phyloP scores from a whole-genome alignment of 2,888 invertebrate species.

The Halictus ligatus region DNA sequence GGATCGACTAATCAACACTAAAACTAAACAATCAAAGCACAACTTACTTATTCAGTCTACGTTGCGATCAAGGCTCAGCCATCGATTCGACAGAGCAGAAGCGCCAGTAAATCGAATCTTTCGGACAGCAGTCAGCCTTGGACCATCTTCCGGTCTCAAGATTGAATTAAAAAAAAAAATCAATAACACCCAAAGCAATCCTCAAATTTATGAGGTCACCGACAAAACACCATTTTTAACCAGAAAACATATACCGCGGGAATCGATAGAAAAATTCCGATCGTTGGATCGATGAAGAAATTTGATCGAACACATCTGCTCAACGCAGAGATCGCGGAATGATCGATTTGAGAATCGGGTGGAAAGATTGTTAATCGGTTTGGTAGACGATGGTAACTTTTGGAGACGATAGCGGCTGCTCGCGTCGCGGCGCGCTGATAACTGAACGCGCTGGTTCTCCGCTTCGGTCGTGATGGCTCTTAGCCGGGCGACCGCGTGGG shows the following conservation, averaged over 20 bases:
- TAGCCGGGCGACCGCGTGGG: slow-evolving; percentile 18
- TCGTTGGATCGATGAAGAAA: background rate
- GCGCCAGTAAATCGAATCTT: background rate
- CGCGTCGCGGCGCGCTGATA: slow-evolving; percentile 59
- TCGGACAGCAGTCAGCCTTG: background rate
- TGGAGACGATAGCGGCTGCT: slow-evolving; percentile 26
- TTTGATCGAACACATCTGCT: background rate
- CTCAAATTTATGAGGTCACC: background rate
- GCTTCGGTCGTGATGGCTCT: slow-evolving; percentile 29
- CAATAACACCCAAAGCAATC: background rate
- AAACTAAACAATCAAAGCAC: background rate
- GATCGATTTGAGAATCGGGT: background rate
- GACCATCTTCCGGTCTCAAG: background rate
- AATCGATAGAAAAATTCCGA: background rate
- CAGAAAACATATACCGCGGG: background rate
- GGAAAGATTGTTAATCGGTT: slow-evolving; percentile 4
- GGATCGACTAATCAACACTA: background rate
- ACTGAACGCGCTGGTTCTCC: slow-evolving; percentile 58
- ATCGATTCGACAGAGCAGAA: background rate
- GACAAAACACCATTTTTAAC: background rate
- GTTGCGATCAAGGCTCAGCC: background rate
- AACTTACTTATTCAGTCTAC: background rate
- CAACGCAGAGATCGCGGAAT: background rate
- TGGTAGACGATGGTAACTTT: background rate
- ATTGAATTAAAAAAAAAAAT: background rate